Evolutionary conservation across 2,888 invertebrate species (phyloP), one percentile per base, ranked within the genome.

Genomic region (Drosophila recens): DNA sequence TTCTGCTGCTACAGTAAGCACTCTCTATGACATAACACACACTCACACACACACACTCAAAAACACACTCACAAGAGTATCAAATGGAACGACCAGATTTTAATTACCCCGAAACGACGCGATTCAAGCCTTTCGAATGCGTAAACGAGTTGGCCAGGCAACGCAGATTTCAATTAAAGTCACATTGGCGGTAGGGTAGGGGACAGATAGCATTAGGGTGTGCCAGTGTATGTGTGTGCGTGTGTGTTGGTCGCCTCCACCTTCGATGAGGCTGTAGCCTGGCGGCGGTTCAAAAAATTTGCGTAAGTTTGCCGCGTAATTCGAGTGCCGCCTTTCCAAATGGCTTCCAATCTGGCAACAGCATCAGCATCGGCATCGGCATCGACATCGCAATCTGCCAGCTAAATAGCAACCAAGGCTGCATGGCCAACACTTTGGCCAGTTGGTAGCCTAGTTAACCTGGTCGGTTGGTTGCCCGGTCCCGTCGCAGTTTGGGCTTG

Each of bases 141-240:
- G 89, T 86, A 85, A 86, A 86, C 85, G 65, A 80, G 85, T 89
- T 89, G 82, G 43, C 20, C 71, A 15, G 51, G 40, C 75, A 53
- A 58, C 64, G 75, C 75, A 75, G 88, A 75, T 86, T 87, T 86
- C 89, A 86, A 89, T 86, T 86, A 89, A 82, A 33, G 38, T 23
- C 33, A 10, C 15, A 11, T 11, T n/a, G 23, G 13, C 5, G 23
- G 9, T 34, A 43, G 11, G 40, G 38, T 15, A 33, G 56, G 52
- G 61, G 66, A 51, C 75, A 67, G 72, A 49, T 63, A 72, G 53
- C 59, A 78, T 67, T 85, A 85, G 85, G 85, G 85, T 87, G 85
- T 87, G 89, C 75, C 85, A 33, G 63, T 45, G 72, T 46, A 4
- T 52, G 46, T 73, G 56, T 23, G 30, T 54, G 71, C 56, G 42